These are phyloP conservation scores for Drosophila kurseongensis DNA, from an alignment of 1,140 invertebrate genomes.

Conservation along the genomic window DNA sequence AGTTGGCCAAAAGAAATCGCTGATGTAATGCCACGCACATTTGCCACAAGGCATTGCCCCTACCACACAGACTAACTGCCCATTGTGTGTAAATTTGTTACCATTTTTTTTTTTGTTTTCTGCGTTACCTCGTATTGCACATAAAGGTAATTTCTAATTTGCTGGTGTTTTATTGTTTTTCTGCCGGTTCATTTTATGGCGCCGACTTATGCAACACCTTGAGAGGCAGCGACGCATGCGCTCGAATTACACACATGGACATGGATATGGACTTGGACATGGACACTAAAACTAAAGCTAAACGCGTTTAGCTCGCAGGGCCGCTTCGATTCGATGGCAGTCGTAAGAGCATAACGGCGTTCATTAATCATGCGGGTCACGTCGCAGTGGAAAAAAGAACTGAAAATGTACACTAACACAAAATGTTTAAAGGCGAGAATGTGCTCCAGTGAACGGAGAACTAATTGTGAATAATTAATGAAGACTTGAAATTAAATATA, in stretches of 20 bases:
- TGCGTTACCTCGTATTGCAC: slow-evolving; percentile 52
- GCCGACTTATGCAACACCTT: slow-evolving; percentile 62
- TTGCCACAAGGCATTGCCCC: slow-evolving; percentile 50
- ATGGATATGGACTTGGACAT: slow-evolving; percentile 7
- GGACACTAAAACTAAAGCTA: slow-evolving; percentile 24
- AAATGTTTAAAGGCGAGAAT: slow-evolving; percentile 9
- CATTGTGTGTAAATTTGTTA: slow-evolving; percentile 83
- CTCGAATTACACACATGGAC: slow-evolving; percentile 55
- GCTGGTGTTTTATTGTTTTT: slow-evolving; percentile 80
- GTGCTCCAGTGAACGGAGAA: slow-evolving; percentile 14
- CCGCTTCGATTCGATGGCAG: slow-evolving; percentile 11
- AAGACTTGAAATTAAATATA: not conserved
- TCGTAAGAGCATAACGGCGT: slow-evolving; percentile 78
- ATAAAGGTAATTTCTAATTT: slow-evolving; percentile 83
- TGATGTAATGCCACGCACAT: slow-evolving; percentile 74
- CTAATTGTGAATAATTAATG: slow-evolving; percentile 38
- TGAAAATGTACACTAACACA: slow-evolving; percentile 31
- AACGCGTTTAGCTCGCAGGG: slow-evolving; percentile 46
- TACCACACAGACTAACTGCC: slow-evolving; percentile 39
- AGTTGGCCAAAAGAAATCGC: slow-evolving; percentile 31
- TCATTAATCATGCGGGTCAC: slow-evolving; percentile 76
- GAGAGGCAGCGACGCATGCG: slow-evolving; percentile 61
- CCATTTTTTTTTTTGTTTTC: slow-evolving; percentile 50
- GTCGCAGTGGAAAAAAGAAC: slow-evolving; percentile 41
- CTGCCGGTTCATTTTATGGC: slow-evolving; percentile 61